Evolutionary conservation across 2,113 vertebrate genomes (phyloP), one percentile per base, ranked within the genome.

Genomic region (Athene noctua): DNA sequence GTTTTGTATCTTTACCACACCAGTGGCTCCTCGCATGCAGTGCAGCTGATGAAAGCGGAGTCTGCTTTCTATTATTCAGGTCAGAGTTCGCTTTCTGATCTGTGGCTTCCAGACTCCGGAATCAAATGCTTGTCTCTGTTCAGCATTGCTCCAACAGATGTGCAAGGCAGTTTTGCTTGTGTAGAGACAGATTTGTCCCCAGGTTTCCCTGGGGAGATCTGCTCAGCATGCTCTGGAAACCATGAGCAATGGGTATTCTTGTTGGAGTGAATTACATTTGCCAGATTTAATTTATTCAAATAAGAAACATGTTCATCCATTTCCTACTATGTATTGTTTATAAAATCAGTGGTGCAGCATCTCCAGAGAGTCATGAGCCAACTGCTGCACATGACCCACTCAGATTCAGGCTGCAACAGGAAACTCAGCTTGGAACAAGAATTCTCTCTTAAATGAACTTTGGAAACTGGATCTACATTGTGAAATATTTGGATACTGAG

Each of bases 401-500:
- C 72, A 67, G 87, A 95, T 86, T 94, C 93, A 96, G 84, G 84
- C 91, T 97, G 89, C 62, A 96, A 91, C 92, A 96, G 96, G 94
- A 96, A 95, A 91, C 79, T 85, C 57, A 40, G 74, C 81, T 80
- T 91, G 92, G 87, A 97, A 91, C 78, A 93, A 74, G 78, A 97
- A 91, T 95, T 94, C 68, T 65, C 86, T 97, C 78, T 66, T 61
- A 91, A 95, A 91, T 83, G 78, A 96, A 93, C 84, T 96, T 91
- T 70, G 85, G 97, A 93, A 96, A 96, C 93, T 94, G 87, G 87
- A 94, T 92, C 94, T 91, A 36, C 70, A 36, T 92, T 93, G 94
- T 91, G 91, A 95, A 97, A 96, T 96, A 91, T 90, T 96, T 97
- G 74, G 89, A 80, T 95, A 91, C 83, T 93, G 92, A 97, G 94